A percentile compares a stretch with the other conserved stretches of the same genome.
Evolutionary conservation across 2,113 vertebrate species (phyloP).

Genomic region (Peromyscus maniculatus): DNA sequence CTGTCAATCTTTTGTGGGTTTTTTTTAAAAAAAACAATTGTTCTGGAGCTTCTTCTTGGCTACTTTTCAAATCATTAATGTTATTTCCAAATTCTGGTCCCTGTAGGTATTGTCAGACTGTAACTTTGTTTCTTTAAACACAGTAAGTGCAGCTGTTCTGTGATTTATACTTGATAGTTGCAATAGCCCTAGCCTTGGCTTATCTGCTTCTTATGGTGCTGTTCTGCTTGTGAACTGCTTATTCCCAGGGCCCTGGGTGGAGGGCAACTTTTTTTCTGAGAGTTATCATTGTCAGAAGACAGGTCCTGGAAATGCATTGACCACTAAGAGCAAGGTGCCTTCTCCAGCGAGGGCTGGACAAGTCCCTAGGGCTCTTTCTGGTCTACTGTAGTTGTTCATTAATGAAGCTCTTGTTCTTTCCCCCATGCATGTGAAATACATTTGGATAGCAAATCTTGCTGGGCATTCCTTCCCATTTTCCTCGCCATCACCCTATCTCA

Average conservation of each 20-base stretch:
- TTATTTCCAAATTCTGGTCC: slow-evolving; percentile 54
- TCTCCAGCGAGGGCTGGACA: neutral
- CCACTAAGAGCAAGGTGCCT: neutral
- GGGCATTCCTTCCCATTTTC: neutral
- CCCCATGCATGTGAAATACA: neutral
- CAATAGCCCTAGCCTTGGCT: neutral
- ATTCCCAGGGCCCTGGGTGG: neutral
- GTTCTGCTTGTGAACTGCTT: neutral
- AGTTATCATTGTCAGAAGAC: slow-evolving; percentile 4
- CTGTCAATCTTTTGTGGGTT: neutral
- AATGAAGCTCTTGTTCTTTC: neutral
- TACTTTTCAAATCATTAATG: slow-evolving; percentile 34
- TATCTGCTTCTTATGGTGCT: slow-evolving; percentile 14
- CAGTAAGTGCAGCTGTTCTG: slow-evolving; percentile 12
- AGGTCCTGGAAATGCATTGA: neutral
- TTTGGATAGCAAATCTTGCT: slow-evolving; percentile 4
- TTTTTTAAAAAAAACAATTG: neutral
- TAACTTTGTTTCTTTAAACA: slow-evolving; percentile 56
- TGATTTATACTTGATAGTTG: slow-evolving; percentile 59
- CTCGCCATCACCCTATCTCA: neutral
- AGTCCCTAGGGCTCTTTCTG: neutral
- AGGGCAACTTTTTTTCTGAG: neutral
- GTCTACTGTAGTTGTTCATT: neutral
- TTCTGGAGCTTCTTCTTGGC: slow-evolving; percentile 2
- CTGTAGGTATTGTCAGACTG: neutral